Conservation (phyloP, 2,797 vertebrate genomes). For the Gila robusta region DNA sequence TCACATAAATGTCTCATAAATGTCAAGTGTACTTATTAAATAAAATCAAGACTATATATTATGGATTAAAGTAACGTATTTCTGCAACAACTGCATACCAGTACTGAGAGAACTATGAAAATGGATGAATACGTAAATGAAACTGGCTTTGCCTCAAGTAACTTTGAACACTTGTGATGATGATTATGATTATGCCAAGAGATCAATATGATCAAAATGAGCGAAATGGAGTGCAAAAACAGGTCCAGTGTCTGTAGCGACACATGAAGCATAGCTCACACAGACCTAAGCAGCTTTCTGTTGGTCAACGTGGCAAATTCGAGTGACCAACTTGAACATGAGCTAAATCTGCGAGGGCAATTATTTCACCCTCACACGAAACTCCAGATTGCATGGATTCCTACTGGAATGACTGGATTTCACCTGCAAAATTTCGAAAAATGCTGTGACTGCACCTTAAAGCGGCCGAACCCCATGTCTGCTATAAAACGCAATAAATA, state of each 20-base stretch:
- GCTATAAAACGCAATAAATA: neutral
- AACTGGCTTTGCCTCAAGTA: slow-evolving; percentile 2
- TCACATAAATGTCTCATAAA: too few relatives aligned
- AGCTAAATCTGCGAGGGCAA: neutral
- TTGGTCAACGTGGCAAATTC: neutral
- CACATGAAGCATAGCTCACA: neutral
- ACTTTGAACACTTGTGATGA: neutral
- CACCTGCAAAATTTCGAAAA: neutral
- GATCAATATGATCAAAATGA: neutral
- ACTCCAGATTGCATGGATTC: neutral
- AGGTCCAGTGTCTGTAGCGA: neutral
- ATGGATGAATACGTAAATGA: slow-evolving; percentile 3
- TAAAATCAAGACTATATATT: neutral
- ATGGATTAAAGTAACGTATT: neutral
- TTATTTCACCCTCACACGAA: neutral
- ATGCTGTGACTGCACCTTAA: neutral
- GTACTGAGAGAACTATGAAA: slow-evolving; percentile 7
- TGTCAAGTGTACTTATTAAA: neutral
- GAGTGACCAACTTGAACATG: neutral
- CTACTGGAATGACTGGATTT: neutral
- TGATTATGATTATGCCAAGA: neutral
- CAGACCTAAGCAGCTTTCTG: neutral
- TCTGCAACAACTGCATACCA: slow-evolving; percentile 45
- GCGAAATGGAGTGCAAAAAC: neutral
- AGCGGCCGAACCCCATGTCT: neutral